phyloP scores from a whole-genome alignment of 2,797 vertebrate genomes.

The Aselliscus stoliczkanus region DNA sequence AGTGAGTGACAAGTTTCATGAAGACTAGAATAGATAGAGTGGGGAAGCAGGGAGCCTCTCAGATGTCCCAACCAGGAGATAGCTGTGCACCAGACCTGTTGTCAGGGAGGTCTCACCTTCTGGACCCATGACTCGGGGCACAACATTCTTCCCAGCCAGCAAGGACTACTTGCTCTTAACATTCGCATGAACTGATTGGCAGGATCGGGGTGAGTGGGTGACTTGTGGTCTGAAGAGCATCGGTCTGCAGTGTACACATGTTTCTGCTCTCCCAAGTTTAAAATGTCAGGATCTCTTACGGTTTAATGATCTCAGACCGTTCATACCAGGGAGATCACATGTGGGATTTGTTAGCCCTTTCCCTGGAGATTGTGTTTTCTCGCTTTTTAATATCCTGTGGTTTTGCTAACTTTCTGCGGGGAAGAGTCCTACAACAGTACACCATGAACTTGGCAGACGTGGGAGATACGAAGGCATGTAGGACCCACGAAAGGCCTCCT shows the following conservation, averaged over 20 bases:
- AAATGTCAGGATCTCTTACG: not conserved
- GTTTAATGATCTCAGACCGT: not conserved
- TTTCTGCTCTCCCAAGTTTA: not conserved
- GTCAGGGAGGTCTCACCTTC: not conserved
- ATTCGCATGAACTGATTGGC: not conserved
- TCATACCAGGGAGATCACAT: not conserved
- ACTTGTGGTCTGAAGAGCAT: not conserved
- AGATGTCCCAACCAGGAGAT: not conserved
- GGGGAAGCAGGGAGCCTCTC: not conserved
- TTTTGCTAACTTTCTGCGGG: not conserved
- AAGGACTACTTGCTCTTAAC: not conserved
- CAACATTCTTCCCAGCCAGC: not conserved
- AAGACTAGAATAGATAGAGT: not conserved
- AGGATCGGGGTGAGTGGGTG: not conserved
- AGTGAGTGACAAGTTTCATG: not conserved
- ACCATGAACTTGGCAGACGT: not conserved
- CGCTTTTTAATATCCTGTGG: slow-evolving; percentile 18
- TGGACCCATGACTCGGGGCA: rapidly evolving
- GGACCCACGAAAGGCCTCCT: not conserved
- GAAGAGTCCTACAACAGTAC: not conserved
- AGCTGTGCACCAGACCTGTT: not conserved
- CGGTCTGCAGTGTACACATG: not conserved
- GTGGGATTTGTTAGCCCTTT: slow-evolving; percentile 9
- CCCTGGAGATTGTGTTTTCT: not conserved
- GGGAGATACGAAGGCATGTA: too few species aligned